phyloP scores from a whole-genome alignment of 2,113 vertebrate species.

The Stercorarius parasiticus region DNA sequence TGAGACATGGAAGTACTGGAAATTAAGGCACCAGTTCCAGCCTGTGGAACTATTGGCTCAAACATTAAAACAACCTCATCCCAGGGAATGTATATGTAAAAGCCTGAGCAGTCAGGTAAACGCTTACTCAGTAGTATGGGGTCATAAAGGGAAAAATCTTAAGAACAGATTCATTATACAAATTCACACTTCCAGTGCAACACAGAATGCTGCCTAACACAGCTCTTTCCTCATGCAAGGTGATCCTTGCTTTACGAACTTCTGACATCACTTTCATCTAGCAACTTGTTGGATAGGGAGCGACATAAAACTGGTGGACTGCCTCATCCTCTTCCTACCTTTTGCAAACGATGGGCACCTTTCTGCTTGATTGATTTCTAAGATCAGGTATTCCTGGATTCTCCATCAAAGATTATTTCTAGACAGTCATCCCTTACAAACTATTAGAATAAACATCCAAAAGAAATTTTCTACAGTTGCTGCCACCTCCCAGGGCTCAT shows the following conservation, averaged over 20 bases:
- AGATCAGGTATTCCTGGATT: neutral
- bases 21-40: neutral
- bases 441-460: neutral
- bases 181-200: neutral
- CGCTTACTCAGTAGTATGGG: neutral
- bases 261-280: neutral
- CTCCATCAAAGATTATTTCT: neutral
- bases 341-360: neutral
- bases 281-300: neutral
- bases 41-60: neutral
- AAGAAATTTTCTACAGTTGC: neutral
- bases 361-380: neutral
- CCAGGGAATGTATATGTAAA: neutral
- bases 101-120: neutral
- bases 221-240: neutral
- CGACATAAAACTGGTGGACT: neutral
- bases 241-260: neutral
- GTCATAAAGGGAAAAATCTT: neutral
- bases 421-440: neutral
- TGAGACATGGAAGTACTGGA: neutral
- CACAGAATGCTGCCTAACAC: neutral
- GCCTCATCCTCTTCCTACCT: neutral
- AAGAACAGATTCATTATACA: rapidly evolving
- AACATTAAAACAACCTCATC: neutral
- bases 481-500: neutral